These are phyloP conservation scores for Drosophila mayaguana DNA, from an alignment of 2,888 invertebrate species.

Conservation along the genomic window DNA sequence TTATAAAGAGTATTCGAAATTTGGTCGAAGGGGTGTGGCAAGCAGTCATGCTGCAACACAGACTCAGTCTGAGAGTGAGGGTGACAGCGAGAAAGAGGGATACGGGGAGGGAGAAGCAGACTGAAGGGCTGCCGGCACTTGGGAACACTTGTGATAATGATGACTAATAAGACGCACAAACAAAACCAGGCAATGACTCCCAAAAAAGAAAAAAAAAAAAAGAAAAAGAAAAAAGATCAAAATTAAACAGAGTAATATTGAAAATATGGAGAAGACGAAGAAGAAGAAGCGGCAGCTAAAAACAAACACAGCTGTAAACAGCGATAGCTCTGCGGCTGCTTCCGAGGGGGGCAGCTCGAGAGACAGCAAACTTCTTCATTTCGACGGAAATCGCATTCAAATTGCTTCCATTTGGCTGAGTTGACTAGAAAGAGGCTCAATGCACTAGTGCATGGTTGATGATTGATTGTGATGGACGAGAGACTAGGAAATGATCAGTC, in stretches of 20 bases:
- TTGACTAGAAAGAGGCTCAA: neutral
- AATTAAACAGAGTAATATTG: constrained; percentile 19
- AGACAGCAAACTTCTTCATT: constrained; percentile 22
- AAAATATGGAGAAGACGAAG: constrained; percentile 17
- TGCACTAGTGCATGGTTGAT: neutral
- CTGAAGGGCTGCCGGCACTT: constrained; percentile 47
- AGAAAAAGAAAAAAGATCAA: constrained; percentile 1
- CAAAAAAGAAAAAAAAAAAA: constrained; percentile 5
- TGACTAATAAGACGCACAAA: constrained; percentile 77
- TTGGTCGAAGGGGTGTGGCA: constrained; percentile 1
- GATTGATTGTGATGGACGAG: constrained; percentile 3
- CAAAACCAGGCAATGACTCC: constrained; percentile 47
- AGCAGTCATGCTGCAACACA: neutral
- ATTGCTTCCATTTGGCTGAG: neutral
- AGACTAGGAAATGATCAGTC: neutral
- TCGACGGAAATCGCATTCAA: neutral
- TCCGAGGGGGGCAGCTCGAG: constrained; percentile 4
- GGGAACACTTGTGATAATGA: constrained; percentile 80
- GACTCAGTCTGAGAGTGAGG: neutral
- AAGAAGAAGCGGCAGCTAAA: constrained; percentile 27
- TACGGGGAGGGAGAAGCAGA: neutral
- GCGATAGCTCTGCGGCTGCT: neutral
- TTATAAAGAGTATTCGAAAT: constrained; percentile 35
- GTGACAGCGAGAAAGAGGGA: neutral
- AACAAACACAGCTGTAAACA: constrained; percentile 66